Evolutionary conservation across 2,113 vertebrate species (phyloP).

Genomic region (cattle (Bos taurus)): DNA sequence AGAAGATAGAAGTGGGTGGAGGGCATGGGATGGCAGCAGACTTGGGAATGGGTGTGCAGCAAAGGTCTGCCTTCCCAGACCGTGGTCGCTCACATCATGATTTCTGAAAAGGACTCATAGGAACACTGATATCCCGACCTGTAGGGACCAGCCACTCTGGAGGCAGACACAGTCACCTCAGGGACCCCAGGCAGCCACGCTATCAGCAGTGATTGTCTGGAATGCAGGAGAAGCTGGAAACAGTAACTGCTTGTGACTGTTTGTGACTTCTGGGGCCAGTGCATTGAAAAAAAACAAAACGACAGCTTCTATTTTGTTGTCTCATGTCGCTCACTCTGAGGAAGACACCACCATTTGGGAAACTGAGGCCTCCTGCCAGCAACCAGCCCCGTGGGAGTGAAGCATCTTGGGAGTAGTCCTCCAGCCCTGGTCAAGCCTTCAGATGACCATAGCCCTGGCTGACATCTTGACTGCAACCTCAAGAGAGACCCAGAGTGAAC

Average conservation of each 20-base stretch:
- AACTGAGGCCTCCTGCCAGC: background rate
- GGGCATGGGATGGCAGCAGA: fast-evolving
- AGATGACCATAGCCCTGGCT: background rate
- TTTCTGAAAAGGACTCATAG: background rate
- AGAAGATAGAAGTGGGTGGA: background rate
- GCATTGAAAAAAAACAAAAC: background rate
- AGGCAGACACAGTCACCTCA: background rate
- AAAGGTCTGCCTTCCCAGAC: background rate
- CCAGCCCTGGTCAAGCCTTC: background rate
- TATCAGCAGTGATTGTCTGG: background rate
- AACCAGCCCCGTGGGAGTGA: background rate
- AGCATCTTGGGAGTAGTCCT: background rate
- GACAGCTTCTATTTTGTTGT: background rate
- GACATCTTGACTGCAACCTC: background rate
- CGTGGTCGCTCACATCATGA: fast-evolving
- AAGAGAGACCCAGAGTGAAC: background rate
- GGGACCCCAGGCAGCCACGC: background rate
- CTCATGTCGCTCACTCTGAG: background rate
- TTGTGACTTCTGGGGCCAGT: background rate
- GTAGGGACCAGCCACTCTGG: background rate
- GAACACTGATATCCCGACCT: background rate
- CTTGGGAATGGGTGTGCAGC: background rate
- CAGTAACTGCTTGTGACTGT: background rate
- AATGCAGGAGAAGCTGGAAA: background rate
- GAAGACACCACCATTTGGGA: background rate